Percentiles rank a stretch among this genome's conserved stretches.
Evolutionary conservation across 2,888 invertebrate genomes (phyloP).

Genomic region (Tetragonisca angustula): DNA sequence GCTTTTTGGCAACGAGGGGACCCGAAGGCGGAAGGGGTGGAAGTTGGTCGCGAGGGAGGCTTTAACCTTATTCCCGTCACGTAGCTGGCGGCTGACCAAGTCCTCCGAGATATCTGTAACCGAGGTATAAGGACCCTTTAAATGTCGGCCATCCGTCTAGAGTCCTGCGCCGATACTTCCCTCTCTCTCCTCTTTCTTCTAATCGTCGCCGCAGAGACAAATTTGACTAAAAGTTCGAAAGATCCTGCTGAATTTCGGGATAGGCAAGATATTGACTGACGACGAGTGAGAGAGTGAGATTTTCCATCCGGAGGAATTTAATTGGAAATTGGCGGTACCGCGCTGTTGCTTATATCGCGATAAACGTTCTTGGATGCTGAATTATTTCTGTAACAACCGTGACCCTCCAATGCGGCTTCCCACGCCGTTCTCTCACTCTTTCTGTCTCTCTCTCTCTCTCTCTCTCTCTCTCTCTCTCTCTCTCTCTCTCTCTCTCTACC

Average conservation of each 20-base stretch:
- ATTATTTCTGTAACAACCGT: conserved; percentile 79
- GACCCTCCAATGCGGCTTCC: conserved; percentile 75
- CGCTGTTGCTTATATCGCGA: conserved; percentile 75
- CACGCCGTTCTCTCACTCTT: conserved; percentile 72
- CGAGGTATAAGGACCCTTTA: conserved; percentile 62
- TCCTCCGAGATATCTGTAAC: conserved; percentile 58
- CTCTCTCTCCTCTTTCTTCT: conserved; percentile 2
- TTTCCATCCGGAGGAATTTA: background rate
- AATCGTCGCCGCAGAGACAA: background rate
- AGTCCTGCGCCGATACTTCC: conserved; percentile 27
- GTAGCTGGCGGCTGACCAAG: conserved; percentile 70
- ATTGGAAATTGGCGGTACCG: background rate
- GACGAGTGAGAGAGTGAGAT: background rate
- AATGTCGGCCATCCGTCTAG: conserved; percentile 65
- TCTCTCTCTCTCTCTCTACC: background rate
- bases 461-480: background rate
- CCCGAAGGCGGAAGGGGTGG: conserved; percentile 13
- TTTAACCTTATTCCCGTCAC: conserved; percentile 71
- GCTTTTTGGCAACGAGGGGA: conserved; percentile 54
- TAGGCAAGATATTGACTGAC: too few relatives aligned
- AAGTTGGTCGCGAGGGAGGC: conserved; percentile 56
- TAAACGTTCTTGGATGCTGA: conserved; percentile 77
- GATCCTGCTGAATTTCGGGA: background rate
- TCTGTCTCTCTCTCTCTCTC: background rate
- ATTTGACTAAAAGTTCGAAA: background rate